phyloP scores from a whole-genome alignment of 2,797 vertebrate species.

The Chaetophractus vellerosus region DNA sequence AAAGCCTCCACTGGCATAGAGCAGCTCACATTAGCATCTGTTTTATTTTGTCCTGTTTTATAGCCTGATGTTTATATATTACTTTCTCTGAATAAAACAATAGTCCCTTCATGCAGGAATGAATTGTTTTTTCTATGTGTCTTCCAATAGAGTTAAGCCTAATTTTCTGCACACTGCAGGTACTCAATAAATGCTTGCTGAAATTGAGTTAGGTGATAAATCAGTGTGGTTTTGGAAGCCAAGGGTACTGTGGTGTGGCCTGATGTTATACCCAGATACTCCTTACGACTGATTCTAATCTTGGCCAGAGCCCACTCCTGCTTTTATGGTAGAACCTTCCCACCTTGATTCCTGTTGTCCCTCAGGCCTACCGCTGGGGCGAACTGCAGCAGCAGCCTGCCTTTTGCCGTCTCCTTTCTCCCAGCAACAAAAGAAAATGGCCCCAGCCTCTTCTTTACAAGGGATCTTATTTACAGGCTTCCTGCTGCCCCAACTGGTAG shows the following conservation, averaged over 20 bases:
- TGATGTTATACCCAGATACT: not conserved
- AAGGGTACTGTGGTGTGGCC: not conserved
- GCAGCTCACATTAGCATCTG: not conserved
- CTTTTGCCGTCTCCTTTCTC: not conserved
- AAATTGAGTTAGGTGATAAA: constrained; percentile 2
- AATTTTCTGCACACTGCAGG: constrained; percentile 58
- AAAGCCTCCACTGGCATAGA: not conserved
- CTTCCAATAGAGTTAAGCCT: not conserved
- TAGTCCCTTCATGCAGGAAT: not conserved
- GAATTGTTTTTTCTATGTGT: not conserved
- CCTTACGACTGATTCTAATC: not conserved
- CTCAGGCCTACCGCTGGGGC: not conserved
- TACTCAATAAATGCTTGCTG: constrained; percentile 32
- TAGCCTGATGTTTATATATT: not conserved
- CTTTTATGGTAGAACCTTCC: not conserved
- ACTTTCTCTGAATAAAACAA: not conserved
- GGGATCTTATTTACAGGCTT: not conserved
- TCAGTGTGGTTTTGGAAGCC: constrained; percentile 27
- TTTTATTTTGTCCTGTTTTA: constrained; percentile 24
- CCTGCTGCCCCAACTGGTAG: not conserved
- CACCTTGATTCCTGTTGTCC: not conserved
- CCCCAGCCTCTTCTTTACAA: not conserved
- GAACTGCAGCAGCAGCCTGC: not conserved
- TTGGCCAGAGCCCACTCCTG: not conserved
- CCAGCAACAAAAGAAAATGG: not conserved